Evolutionary conservation across 2,888 invertebrate species (phyloP).

Genomic region (Mantis religiosa): DNA sequence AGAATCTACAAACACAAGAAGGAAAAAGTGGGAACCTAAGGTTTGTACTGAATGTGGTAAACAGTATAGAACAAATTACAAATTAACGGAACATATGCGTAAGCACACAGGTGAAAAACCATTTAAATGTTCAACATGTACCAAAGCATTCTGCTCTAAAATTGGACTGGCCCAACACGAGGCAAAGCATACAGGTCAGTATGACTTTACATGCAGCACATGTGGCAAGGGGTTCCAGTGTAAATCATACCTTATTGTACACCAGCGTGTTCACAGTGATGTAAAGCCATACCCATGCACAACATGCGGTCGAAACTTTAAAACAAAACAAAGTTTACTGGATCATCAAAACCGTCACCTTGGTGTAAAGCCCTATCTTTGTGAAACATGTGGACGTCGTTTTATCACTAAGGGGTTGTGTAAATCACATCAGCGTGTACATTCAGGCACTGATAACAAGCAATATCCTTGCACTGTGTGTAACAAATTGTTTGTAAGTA

Average conservation of each 20-base stretch:
- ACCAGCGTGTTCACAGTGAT: slow-evolving; percentile 57
- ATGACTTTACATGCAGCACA: slow-evolving; percentile 53
- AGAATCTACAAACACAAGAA: slow-evolving; percentile 32
- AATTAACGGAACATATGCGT: slow-evolving; percentile 50
- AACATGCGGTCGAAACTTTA: slow-evolving; percentile 55
- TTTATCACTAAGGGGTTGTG: slow-evolving; percentile 59
- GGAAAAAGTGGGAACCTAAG: slow-evolving; percentile 45
- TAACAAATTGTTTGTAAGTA: slow-evolving; percentile 58
- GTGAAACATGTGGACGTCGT: slow-evolving; percentile 54
- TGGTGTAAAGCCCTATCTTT: slow-evolving; percentile 56
- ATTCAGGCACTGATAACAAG: slow-evolving; percentile 55
- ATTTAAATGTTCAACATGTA: slow-evolving; percentile 53
- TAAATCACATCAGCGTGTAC: slow-evolving; percentile 55
- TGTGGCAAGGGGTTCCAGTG: slow-evolving; percentile 61
- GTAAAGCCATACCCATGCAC: slow-evolving; percentile 55
- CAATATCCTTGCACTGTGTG: slow-evolving; percentile 57
- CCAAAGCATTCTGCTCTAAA: slow-evolving; percentile 57
- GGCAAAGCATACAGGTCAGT: slow-evolving; percentile 57
- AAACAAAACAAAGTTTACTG: slow-evolving; percentile 55
- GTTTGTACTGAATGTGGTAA: slow-evolving; percentile 55
- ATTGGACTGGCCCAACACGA: slow-evolving; percentile 58
- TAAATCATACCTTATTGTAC: slow-evolving; percentile 56
- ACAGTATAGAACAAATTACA: slow-evolving; percentile 53
- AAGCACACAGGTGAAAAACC: slow-evolving; percentile 59
- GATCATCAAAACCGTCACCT: slow-evolving; percentile 58